Evolutionary conservation across 2,888 invertebrate species (phyloP).

Genomic region (Seira ritae): DNA sequence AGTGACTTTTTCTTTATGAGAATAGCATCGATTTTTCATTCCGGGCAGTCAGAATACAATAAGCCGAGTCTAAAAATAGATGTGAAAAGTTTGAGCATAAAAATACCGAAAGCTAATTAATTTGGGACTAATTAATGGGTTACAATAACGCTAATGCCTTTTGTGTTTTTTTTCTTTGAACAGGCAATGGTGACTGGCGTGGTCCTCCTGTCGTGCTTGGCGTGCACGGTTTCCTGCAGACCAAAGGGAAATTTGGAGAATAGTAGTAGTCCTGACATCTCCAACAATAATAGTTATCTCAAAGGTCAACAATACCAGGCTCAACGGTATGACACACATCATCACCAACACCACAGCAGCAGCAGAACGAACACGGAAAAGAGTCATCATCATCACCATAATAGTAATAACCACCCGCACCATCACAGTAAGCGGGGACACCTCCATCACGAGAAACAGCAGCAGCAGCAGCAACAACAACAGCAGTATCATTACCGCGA

Average conservation of each 20-base stretch:
- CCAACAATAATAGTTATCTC: constrained; percentile 42
- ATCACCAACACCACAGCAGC: constrained; percentile 51
- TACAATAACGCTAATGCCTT: neutral
- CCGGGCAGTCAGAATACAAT: neutral
- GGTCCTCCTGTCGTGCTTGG: constrained; percentile 47
- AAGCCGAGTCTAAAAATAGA: neutral
- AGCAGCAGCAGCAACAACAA: constrained; percentile 25
- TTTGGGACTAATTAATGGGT: neutral
- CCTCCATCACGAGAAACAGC: constrained; percentile 34
- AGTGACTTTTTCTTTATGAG: constrained; percentile 9
- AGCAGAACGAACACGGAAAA: constrained; percentile 36
- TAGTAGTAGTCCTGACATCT: constrained; percentile 39
- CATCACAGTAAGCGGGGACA: constrained; percentile 45
- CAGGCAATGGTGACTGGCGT: constrained; percentile 51
- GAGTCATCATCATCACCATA: constrained; percentile 53
- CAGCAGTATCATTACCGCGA: constrained; percentile 9
- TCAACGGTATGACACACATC: constrained; percentile 59
- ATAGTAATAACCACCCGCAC: constrained; percentile 38
- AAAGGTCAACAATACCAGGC: constrained; percentile 55
- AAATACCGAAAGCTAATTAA: constrained; percentile 6
- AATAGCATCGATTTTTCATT: constrained; percentile 27
- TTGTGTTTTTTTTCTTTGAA: neutral
- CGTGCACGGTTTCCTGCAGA: constrained; percentile 36
- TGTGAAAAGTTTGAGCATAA: neutral
- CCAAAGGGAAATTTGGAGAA: constrained; percentile 43